These are phyloP conservation scores for Notarius lentiginosus DNA, from an alignment of 2,113 vertebrate species.

Conservation along the genomic window DNA sequence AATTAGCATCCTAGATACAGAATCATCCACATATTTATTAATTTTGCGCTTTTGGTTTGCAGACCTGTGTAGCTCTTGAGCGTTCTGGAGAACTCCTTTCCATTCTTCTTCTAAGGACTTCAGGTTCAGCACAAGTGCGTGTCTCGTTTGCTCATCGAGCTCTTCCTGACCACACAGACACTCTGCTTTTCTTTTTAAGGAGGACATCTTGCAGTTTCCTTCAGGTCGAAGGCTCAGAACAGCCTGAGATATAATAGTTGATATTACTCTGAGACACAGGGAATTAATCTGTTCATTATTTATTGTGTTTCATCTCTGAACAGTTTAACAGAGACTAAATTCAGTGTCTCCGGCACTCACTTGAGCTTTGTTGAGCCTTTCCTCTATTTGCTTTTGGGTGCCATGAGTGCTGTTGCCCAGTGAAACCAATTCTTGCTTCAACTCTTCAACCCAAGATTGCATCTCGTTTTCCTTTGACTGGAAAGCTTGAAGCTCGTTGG, in stretches of 20 bases:
- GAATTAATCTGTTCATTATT: background rate
- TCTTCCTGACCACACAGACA: slow-evolving; percentile 57
- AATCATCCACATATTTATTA: background rate
- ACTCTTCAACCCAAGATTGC: slow-evolving; percentile 56
- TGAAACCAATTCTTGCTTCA: slow-evolving; percentile 55
- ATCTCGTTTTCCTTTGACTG: slow-evolving; percentile 46
- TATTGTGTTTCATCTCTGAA: background rate
- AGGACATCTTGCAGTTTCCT: slow-evolving; percentile 60
- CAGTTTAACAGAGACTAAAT: background rate
- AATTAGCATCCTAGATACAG: background rate
- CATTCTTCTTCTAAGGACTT: slow-evolving; percentile 58
- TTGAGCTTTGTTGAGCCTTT: slow-evolving; percentile 46
- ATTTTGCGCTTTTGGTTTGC: background rate
- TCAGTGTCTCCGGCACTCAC: slow-evolving; percentile 9
- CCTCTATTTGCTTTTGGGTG: slow-evolving; percentile 57
- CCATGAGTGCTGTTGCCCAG: slow-evolving; percentile 54
- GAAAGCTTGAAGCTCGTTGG: slow-evolving; percentile 63
- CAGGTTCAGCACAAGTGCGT: slow-evolving; percentile 51
- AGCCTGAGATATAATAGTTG: slow-evolving; percentile 45
- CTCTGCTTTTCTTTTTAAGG: slow-evolving; percentile 59
- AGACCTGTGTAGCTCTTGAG: slow-evolving; percentile 66
- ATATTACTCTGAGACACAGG: background rate
- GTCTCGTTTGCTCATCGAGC: slow-evolving; percentile 57
- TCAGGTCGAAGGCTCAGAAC: slow-evolving; percentile 58
- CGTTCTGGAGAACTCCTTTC: slow-evolving; percentile 48